A percentile compares a stretch with the other conserved stretches of the same genome.
phyloP scores from a whole-genome alignment of 2,797 vertebrate species.

The Poeciliopsis infans region DNA sequence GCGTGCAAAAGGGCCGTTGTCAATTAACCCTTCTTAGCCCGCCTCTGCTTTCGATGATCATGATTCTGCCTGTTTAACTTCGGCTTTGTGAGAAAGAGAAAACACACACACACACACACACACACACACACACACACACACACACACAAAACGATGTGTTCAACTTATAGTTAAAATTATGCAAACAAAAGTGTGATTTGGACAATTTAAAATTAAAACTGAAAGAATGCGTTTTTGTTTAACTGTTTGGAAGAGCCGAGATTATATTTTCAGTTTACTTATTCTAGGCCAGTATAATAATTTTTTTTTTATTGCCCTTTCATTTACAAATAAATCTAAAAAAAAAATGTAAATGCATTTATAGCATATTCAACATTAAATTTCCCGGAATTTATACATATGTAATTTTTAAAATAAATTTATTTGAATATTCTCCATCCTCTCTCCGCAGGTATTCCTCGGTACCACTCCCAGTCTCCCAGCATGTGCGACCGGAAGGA shows the following conservation, averaged over 20 bases:
- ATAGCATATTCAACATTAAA: not conserved
- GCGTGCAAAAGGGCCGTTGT: slow-evolving; percentile 78
- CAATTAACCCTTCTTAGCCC: slow-evolving; percentile 72
- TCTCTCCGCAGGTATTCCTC: slow-evolving; percentile 87
- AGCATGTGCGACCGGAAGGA: slow-evolving; percentile 99
- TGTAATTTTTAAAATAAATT: not conserved
- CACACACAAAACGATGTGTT: not conserved
- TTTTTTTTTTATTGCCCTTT: not conserved
- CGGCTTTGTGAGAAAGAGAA: slow-evolving; percentile 22
- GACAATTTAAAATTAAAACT: not conserved
- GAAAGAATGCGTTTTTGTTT: not conserved
- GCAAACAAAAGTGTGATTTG: not conserved
- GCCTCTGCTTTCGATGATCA: slow-evolving; percentile 53
- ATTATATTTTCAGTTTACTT: not conserved
- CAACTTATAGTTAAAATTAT: not conserved
- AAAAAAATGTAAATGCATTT: not conserved
- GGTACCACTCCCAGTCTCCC: slow-evolving; percentile 97
- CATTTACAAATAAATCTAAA: not conserved
- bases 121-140: too few species aligned
- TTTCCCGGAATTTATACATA: not conserved
- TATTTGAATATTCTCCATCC: not conserved
- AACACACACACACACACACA: too few species aligned
- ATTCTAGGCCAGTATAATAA: not conserved
- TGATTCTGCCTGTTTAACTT: slow-evolving; percentile 57
- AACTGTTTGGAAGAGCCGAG: not conserved